Conservation (phyloP, 2,888 invertebrate species). For the Ectemnius cavifrons region DNA sequence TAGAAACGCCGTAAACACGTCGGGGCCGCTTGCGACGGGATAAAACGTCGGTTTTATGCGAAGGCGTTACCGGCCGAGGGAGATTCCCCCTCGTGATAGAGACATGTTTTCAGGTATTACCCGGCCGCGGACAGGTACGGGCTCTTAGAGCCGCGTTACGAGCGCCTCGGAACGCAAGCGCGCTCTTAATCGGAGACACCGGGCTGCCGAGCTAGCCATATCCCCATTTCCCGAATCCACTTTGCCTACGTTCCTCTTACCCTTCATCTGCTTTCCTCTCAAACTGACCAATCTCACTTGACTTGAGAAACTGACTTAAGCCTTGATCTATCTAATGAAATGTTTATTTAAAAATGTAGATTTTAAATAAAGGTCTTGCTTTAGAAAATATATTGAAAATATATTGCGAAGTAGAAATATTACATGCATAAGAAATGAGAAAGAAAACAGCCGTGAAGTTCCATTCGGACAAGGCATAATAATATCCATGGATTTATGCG, state of each 20-base stretch:
- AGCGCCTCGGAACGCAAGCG: slow-evolving; percentile 65
- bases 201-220: slow-evolving; percentile 33
- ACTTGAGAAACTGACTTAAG: no score
- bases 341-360: no score
- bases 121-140: slow-evolving; percentile 75
- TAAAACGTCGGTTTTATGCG: slow-evolving; percentile 77
- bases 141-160: slow-evolving; percentile 74
- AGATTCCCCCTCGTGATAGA: slow-evolving; percentile 75
- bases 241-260: slow-evolving; percentile 16
- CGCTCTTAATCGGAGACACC: slow-evolving; percentile 66
- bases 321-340: no score
- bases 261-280: background rate
- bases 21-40: slow-evolving; percentile 68
- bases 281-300: background rate
- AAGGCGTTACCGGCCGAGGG: slow-evolving; percentile 71
- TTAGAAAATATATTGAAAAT: no score
- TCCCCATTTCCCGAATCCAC: slow-evolving; percentile 13
- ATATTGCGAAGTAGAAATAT: no score
- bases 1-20: slow-evolving; percentile 75
- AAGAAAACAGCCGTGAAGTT: no score
- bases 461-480: no score
- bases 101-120: slow-evolving; percentile 77
- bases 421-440: no score
- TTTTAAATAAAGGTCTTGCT: no score
- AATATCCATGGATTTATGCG: no score